Evolutionary conservation across 2,113 vertebrate genomes (phyloP), one percentile per base, ranked within the genome.

Genomic region (Pogona vitticeps): DNA sequence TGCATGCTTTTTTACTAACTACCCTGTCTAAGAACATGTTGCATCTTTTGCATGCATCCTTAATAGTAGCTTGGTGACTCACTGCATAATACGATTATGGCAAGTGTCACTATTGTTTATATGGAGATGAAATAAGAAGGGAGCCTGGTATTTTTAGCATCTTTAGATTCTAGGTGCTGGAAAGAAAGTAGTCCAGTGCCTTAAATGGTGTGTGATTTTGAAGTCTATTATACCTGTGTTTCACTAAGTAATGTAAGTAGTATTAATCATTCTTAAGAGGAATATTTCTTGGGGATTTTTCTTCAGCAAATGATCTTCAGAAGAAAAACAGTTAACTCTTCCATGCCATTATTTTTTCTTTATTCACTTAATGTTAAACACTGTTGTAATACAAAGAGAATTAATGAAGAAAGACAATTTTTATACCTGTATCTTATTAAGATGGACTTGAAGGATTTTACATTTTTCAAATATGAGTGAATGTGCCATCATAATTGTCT

Each of bases 151-250:
- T 65, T 46, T 82, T 33, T 0, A 52, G 67, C 0, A 18, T 58
- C 26, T 82, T 75, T 0, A 46, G 33, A 6, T 13, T 14, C 0
- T 63, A 33, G 73, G 1, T 26, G 38, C 61, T 33, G 70, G 20
- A 5, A 6, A 1, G 1, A 46, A 42, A 46, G 31, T 42, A 58
- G 31, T 21, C 75, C 31, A 75, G 59, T 1, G 31, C 40, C 14
- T 0, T 4, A 33, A 0, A 0, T 0, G 61, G 21, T 59, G 6
- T 63, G 42, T 12, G 33, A 0, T 76, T 70, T 63, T 5, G 46
- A 1, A 67, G 21, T 15, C 0, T 0, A 0, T 18, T n/a, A 0
- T 23, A 36, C 42, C 65, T 33, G 0, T 0, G 2, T 10, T 58
- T 76, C 23, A 76, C 38, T 33, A 36, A 59, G 68, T 56, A 75